These are phyloP conservation scores for Drosophila eohydei DNA, from an alignment of 2,888 invertebrate genomes.

Conservation along the genomic window DNA sequence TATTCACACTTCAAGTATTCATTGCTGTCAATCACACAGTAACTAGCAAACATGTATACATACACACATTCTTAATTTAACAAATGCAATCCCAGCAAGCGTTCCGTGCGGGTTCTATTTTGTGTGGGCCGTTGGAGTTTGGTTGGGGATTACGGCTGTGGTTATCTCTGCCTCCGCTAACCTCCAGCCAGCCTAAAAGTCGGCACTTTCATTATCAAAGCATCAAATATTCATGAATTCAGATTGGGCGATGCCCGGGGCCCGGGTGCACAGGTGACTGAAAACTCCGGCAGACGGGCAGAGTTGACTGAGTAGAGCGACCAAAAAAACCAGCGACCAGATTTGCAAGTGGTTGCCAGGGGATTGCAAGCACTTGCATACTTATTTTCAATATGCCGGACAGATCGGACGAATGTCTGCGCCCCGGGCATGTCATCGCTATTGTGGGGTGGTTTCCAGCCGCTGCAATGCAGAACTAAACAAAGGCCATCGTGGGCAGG, in stretches of 20 bases:
- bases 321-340: constrained; percentile 4
- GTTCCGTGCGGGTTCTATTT: neutral
- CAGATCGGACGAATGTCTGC: constrained; percentile 15
- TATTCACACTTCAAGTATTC: neutral
- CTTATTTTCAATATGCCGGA: constrained; percentile 54
- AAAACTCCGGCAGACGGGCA: no score
- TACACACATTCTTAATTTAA: neutral
- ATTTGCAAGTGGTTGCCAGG: constrained; percentile 29
- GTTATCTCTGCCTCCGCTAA: constrained; percentile 2
- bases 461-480: constrained; percentile 47
- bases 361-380: constrained; percentile 32
- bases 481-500: neutral
- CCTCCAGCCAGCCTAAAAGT: neutral
- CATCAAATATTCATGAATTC: constrained; percentile 55
- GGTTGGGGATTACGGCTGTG: constrained; percentile 15
- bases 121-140: neutral
- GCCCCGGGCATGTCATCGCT: constrained; percentile 6
- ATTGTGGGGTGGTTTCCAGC: constrained; percentile 37
- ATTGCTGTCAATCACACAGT: neutral
- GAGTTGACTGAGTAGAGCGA: neutral
- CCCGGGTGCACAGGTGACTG: no score
- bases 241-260: constrained; percentile 1
- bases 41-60: neutral
- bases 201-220: constrained; percentile 49
- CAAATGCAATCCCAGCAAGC: neutral